A percentile compares a stretch with the other conserved stretches of the same genome.
phyloP scores from a whole-genome alignment of 2,888 invertebrate genomes.

The Chymomyza amoena region DNA sequence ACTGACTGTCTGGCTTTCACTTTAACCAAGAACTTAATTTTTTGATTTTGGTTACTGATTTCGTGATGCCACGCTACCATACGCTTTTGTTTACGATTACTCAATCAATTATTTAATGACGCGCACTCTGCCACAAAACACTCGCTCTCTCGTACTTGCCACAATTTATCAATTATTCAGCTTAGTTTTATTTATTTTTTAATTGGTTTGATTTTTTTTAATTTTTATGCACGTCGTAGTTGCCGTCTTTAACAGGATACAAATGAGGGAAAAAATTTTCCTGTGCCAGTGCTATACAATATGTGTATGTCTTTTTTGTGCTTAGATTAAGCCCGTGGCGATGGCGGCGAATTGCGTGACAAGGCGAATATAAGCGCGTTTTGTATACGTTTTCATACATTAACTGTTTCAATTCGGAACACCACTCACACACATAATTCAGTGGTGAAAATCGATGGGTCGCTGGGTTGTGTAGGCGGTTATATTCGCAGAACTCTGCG shows the following conservation, averaged over 20 bases:
- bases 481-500: conserved; percentile 25
- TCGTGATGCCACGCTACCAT: conserved; percentile 14
- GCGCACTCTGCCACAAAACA: conserved; percentile 32
- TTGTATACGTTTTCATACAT: conserved; percentile 63
- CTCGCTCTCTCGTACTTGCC: conserved; percentile 24
- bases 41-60: background rate
- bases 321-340: conserved; percentile 20
- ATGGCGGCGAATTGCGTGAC: conserved; percentile 51
- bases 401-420: conserved; percentile 42
- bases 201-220: conserved; percentile 18
- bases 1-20: conserved; percentile 9
- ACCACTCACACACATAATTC: conserved; percentile 3
- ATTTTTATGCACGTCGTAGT: conserved; percentile 40
- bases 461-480: conserved; percentile 32
- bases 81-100: conserved; percentile 53
- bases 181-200: conserved; percentile 10
- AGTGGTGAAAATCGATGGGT: conserved; percentile 65
- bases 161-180: conserved; percentile 43
- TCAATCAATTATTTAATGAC: conserved; percentile 62
- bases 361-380: conserved; percentile 54
- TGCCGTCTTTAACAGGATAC: conserved; percentile 46
- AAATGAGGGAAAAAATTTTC: conserved; percentile 47
- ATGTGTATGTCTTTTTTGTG: conserved; percentile 5
- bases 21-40: background rate
- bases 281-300: conserved; percentile 22